Base-by-base conservation (phyloP, 2,113 vertebrate genomes). In the Mustela lutreola region DNA sequence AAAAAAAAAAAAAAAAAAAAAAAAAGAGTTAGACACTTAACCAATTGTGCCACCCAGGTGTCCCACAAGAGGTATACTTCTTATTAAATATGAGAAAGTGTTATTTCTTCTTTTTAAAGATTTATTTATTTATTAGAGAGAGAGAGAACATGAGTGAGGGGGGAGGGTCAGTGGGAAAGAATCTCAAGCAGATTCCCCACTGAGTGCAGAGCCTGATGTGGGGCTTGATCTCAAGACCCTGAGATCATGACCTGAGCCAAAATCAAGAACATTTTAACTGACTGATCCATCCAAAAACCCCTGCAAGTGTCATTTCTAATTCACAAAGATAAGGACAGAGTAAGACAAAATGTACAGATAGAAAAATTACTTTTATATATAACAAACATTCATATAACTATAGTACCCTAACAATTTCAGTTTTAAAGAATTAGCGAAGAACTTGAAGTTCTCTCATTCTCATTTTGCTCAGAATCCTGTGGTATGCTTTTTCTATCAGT, bases 291-390 rank as follows among this genome's bases (percentile, higher is more conserved):
- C 33, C 33, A 36, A 16, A n/a, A 19, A 10, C n/a, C 18, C 33
- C 67, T 70, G 67, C 19, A 60, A 36, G 19, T 31, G 26, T 16
- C 78, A 58, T 60, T 91, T 85, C 2, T 89, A 48, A 63, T 71
- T 92, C 83, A 62, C 2, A 5, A 88, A 84, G 50, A 70, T 71
- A 85, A 84, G 48, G 5, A 15, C 33, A 95, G 14, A 86, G 36
- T 5, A 70, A 80, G 8, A 84, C 11, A 89, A 85, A 91, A 71
- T 50, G 24, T 67, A 4, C 22, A 42, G 1, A 36, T 62, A 56
- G 36, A 79, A 95, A 95, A 58, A 76, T 76, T 62, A 48, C 18
- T 58, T 79, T 80, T 50, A 53, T 90, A 31, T 84, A 94, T 95
- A 86, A 94, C 24, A 70, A 91, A 28, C 4, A 75, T 56, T 94